Evolutionary conservation across 2,888 invertebrate genomes (phyloP).

Genomic region (Athalia rosae): DNA sequence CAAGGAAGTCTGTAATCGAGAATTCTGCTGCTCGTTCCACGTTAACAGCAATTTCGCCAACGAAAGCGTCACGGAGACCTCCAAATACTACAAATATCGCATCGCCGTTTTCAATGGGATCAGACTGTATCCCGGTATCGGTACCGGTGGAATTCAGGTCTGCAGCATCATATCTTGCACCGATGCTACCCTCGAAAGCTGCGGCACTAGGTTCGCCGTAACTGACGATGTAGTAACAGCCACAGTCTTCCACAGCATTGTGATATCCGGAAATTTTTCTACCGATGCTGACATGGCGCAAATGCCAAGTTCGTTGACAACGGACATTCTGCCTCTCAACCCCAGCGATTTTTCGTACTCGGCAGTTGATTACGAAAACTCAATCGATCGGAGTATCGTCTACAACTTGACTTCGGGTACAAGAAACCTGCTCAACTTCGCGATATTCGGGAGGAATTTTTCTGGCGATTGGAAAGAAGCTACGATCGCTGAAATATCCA

Average conservation of each 20-base stretch:
- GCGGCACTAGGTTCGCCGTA: conserved; percentile 52
- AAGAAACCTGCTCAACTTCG: conserved; percentile 59
- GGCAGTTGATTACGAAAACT: conserved; percentile 44
- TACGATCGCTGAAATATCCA: too few relatives aligned
- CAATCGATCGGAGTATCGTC: conserved; percentile 50
- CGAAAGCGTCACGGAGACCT: background rate
- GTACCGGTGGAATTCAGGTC: conserved; percentile 54
- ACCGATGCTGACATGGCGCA: conserved; percentile 47
- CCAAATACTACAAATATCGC: background rate
- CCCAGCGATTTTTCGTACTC: conserved; percentile 51
- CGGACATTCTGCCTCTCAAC: conserved; percentile 53
- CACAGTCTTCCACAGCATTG: conserved; percentile 56
- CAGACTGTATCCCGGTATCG: conserved; percentile 47
- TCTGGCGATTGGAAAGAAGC: conserved; percentile 49
- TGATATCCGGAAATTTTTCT: conserved; percentile 53
- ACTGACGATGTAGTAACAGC: conserved; percentile 54
- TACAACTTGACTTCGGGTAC: conserved; percentile 52
- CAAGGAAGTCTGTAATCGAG: background rate
- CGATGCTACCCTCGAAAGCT: conserved; percentile 51
- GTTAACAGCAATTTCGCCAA: background rate
- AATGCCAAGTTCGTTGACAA: conserved; percentile 53
- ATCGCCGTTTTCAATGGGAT: conserved; percentile 51
- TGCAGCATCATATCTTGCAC: conserved; percentile 58
- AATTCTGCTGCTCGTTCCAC: background rate
- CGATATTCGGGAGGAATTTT: conserved; percentile 62